Evolutionary conservation across 1,140 invertebrate species (phyloP).

Genomic region (Caenorhabditis inopinata): DNA sequence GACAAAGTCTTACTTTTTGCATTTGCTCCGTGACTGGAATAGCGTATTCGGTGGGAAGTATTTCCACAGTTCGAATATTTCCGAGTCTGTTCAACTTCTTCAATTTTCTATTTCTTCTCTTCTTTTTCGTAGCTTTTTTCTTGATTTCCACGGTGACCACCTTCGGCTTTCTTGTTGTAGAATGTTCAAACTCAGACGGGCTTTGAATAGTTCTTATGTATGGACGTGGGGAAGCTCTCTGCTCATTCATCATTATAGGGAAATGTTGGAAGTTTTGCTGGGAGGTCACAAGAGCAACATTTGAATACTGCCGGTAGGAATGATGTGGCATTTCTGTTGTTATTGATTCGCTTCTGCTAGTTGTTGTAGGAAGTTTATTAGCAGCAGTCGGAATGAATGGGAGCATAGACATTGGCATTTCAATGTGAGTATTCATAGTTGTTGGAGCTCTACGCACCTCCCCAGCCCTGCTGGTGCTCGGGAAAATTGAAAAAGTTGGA

Average conservation of each 20-base stretch:
- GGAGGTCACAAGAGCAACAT: neutral
- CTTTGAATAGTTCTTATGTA: neutral
- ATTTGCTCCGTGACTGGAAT: slow-evolving; percentile 10
- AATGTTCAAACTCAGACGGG: neutral
- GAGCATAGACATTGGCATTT: slow-evolving; percentile 23
- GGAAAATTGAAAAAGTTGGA: neutral
- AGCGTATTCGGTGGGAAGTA: neutral
- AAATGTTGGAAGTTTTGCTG: slow-evolving; percentile 9
- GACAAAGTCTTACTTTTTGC: neutral
- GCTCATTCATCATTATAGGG: slow-evolving; percentile 15
- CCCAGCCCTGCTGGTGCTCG: neutral
- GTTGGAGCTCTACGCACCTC: neutral
- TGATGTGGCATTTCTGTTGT: neutral
- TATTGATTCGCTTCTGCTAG: neutral
- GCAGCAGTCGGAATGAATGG: slow-evolving; percentile 4
- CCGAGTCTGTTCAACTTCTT: neutral
- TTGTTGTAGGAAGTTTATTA: neutral
- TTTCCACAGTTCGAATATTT: neutral
- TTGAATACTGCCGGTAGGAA: neutral
- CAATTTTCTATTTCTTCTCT: slow-evolving; percentile 25
- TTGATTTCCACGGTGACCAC: neutral
- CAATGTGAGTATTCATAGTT: slow-evolving; percentile 1
- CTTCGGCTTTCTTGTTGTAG: neutral
- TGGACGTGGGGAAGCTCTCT: neutral
- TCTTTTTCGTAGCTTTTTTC: neutral